Evolutionary conservation across 2,113 vertebrate genomes (phyloP).

Genomic region (Rhabdornis inornatus): DNA sequence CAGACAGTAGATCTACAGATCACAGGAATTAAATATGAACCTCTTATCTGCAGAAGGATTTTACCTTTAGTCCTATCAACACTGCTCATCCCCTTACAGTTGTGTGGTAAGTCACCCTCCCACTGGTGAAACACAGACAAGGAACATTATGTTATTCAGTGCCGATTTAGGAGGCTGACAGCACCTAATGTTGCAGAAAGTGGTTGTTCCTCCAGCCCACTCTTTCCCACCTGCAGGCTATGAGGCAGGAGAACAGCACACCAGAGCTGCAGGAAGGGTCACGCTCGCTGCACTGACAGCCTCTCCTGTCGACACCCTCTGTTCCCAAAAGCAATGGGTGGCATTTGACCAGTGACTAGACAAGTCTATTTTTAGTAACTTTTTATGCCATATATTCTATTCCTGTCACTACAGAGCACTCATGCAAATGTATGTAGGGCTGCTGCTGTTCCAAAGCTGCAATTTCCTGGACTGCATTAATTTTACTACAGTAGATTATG

Average conservation of each 20-base stretch:
- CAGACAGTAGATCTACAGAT: neutral
- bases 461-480: slow-evolving; percentile 6
- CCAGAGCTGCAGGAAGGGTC: neutral
- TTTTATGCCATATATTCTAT: neutral
- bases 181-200: neutral
- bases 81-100: neutral
- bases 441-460: slow-evolving; percentile 12
- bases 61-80: neutral
- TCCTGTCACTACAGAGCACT: neutral
- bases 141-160: neutral
- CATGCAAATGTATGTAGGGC: neutral
- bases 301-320: neutral
- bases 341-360: neutral
- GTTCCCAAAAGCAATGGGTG: neutral
- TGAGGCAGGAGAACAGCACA: neutral
- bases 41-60: neutral
- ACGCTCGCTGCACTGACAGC: neutral
- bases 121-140: neutral
- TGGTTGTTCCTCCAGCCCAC: neutral
- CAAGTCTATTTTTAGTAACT: neutral
- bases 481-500: slow-evolving; percentile 27
- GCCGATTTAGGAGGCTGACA: neutral
- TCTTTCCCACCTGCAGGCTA: neutral
- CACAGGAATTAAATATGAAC: neutral
- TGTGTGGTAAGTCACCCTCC: neutral